Percentiles rank a stretch among this genome's conserved stretches.
Evolutionary conservation across 2,888 invertebrate genomes (phyloP).

Genomic region (Bibio marci): DNA sequence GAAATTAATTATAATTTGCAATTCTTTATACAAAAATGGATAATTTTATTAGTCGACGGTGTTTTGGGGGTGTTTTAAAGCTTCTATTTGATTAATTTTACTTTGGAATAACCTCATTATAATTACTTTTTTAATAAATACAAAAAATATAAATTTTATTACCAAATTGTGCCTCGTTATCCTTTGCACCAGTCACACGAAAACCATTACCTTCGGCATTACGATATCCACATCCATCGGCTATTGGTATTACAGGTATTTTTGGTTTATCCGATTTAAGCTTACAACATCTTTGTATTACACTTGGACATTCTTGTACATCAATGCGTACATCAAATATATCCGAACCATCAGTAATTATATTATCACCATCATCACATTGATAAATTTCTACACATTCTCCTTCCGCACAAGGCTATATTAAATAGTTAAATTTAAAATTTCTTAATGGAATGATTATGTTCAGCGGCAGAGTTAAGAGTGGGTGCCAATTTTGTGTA

Average conservation of each 20-base stretch:
- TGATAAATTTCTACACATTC: slow-evolving; percentile 65
- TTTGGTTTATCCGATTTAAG: slow-evolving; percentile 16
- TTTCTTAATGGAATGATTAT: too few relatives aligned
- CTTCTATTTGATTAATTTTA: too few relatives aligned
- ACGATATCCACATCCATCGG: slow-evolving; percentile 45
- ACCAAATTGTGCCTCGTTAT: slow-evolving; percentile 43
- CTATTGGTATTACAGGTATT: slow-evolving; percentile 13
- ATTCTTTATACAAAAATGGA: too few relatives aligned
- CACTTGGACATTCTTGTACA: slow-evolving; percentile 8
- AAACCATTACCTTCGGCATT: slow-evolving; percentile 54
- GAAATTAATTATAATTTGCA: too few relatives aligned
- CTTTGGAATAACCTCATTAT: too few relatives aligned
- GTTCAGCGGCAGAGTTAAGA: too few relatives aligned
- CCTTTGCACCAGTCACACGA: slow-evolving; percentile 42
- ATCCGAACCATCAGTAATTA: slow-evolving; percentile 53
- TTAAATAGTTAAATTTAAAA: too few relatives aligned
- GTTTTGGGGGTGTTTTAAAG: too few relatives aligned
- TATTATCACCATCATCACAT: slow-evolving; percentile 43
- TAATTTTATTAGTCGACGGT: too few relatives aligned
- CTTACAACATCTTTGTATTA: slow-evolving; percentile 20
- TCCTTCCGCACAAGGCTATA: slow-evolving; percentile 27
- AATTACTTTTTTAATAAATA: too few relatives aligned
- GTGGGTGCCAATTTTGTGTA: too few relatives aligned
- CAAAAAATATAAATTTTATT: background rate
- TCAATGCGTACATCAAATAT: slow-evolving; percentile 59